Evolutionary conservation across 2,797 vertebrate species (phyloP), one percentile per base, ranked within the genome.

Genomic region (Ctenochaetus hawaiiensis): DNA sequence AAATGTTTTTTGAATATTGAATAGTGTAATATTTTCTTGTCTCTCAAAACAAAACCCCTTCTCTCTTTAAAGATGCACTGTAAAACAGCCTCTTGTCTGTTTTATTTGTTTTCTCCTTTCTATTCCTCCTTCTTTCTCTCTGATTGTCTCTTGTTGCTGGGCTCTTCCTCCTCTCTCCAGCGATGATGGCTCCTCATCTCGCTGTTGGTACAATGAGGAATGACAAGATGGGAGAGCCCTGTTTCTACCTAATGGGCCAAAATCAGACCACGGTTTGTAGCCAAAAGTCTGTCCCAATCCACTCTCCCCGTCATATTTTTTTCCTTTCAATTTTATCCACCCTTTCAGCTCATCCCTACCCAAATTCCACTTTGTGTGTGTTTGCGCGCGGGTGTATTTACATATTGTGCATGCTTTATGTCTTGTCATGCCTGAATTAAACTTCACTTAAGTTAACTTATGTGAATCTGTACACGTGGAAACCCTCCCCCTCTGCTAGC

Each of bases 221-320:
- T 97, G 98, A 99, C 96, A 99, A 99, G 96, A 96, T 97, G 96
- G 97, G 97, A 95, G 98, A 99, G 96, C 97, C 98, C 97, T 99
- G 97, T 98, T 98, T 99, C 98, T 99, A 98, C 98, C 96, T 99
- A 96, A 98, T 97, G 97, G 98, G 98, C 97, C 98, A 99, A 97
- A 99, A 98, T 97, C 98, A 99, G 97, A 98, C 97, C 97, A 99
- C 98, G 98, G 98, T 99, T 99, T 98, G 98, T 99, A 99, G 96
- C 95, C 96, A 90, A 95, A 95, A 95, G 87, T 97, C 96, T 92
- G 93, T 92, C 89, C 85, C 87, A 64, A 67, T 84, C 77, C 86
- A 75, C 81, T 59, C 53, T 53, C 75, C 76, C 63, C 22, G 52
- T 80, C 88, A 81, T 88, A 12, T 65, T 75, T 34, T 23, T 78